Evolutionary conservation across 2,888 invertebrate genomes (phyloP).

Genomic region (Leptopilina syphax): DNA sequence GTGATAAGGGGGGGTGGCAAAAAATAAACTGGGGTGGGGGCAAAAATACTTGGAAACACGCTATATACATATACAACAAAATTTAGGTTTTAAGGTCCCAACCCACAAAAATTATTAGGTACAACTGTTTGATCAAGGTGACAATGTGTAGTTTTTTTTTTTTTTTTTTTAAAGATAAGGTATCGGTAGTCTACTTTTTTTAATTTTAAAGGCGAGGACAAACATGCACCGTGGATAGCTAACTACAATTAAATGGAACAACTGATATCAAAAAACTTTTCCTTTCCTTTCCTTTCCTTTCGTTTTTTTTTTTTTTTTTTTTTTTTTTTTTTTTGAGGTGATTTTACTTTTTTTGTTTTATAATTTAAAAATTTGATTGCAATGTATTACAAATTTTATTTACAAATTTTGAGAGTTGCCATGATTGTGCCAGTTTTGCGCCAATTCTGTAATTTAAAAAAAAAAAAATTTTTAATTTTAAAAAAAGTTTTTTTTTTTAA

Average conservation of each 20-base stretch:
- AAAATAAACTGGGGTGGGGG: conserved; percentile 49
- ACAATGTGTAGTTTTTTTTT: conserved; percentile 43
- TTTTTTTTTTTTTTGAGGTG: no score
- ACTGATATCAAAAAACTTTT: conserved; percentile 11
- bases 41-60: conserved; percentile 28
- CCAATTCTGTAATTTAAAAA: no score
- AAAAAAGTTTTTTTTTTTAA: no score
- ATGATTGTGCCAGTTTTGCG: no score
- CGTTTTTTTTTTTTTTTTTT: background rate
- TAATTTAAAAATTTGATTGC: no score
- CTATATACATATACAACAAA: no score
- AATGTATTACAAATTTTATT: no score
- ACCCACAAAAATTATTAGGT: conserved; percentile 41
- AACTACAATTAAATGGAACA: conserved; percentile 31
- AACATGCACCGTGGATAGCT: conserved; percentile 51
- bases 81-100: no score
- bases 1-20: conserved; percentile 47
- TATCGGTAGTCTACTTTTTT: conserved; percentile 52
- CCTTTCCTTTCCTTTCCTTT: background rate
- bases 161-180: conserved; percentile 45
- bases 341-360: no score
- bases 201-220: conserved; percentile 50
- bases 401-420: no score
- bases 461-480: no score
- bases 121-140: conserved; percentile 49